Evolutionary conservation across 2,113 vertebrate species (phyloP).

Genomic region (Hymenochirus boettgeri): DNA sequence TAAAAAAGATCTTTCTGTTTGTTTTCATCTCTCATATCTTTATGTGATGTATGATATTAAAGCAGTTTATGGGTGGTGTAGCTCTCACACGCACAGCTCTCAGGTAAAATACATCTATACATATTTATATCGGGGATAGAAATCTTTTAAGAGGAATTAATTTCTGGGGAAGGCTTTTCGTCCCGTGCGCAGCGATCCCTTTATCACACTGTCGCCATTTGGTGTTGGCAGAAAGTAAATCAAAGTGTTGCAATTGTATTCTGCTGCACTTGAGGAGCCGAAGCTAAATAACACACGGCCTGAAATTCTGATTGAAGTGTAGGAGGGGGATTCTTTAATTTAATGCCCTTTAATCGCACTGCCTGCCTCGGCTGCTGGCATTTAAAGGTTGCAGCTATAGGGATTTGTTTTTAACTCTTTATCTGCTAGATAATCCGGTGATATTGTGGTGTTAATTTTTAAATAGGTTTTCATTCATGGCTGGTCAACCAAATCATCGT

Average conservation of each 20-base stretch:
- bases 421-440: not conserved
- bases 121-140: constrained; percentile 67
- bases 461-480: too few relatives aligned
- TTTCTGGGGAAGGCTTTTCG: constrained; percentile 87
- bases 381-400: constrained; percentile 68
- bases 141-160: constrained; percentile 97
- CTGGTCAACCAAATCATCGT: too few relatives aligned
- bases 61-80: too few relatives aligned
- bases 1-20: too few relatives aligned
- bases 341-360: constrained; percentile 84
- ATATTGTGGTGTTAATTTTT: not conserved
- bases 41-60: too few relatives aligned
- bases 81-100: not conserved
- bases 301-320: constrained; percentile 85
- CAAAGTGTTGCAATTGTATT: constrained; percentile 80
- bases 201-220: constrained; percentile 91
- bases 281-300: constrained; percentile 82
- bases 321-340: constrained; percentile 86
- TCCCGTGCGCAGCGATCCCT: constrained; percentile 81
- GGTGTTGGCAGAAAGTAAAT: constrained; percentile 88
- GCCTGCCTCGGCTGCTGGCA: constrained; percentile 75
- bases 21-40: too few relatives aligned
- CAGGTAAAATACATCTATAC: constrained; percentile 29
- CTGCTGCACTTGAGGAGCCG: constrained; percentile 84
- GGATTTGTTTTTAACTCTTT: constrained; percentile 23